phyloP scores from a whole-genome alignment of 2,113 vertebrate genomes.

The Bubo bubo region DNA sequence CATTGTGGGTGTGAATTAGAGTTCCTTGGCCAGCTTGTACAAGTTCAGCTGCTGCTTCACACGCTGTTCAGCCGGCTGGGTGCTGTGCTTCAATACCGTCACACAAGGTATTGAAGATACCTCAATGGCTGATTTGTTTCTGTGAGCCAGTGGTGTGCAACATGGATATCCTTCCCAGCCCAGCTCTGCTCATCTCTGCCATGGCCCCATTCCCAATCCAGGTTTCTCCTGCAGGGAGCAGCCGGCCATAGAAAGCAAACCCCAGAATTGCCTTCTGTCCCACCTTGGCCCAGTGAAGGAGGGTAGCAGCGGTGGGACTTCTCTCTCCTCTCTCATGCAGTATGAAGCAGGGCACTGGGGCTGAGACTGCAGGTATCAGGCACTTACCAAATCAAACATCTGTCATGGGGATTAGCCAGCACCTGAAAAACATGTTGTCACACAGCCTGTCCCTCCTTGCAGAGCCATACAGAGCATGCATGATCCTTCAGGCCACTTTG shows the following conservation, averaged over 20 bases:
- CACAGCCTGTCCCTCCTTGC: background rate
- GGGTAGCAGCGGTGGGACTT: background rate
- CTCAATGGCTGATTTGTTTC: accelerated
- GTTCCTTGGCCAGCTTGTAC: background rate
- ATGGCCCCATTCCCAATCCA: background rate
- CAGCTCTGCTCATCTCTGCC: background rate
- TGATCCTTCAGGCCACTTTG: background rate
- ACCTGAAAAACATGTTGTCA: background rate
- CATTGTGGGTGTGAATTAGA: background rate
- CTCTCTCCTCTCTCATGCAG: background rate
- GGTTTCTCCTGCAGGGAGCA: background rate
- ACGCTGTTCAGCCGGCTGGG: accelerated
- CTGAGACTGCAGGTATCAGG: background rate
- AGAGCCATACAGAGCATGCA: background rate
- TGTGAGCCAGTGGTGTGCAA: background rate
- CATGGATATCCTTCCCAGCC: background rate
- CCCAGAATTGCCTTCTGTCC: background rate
- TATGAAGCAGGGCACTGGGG: background rate
- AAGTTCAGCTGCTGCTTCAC: background rate
- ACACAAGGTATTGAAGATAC: accelerated
- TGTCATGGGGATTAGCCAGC: background rate
- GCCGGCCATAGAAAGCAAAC: background rate
- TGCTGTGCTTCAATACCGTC: background rate
- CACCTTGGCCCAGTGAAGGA: background rate
- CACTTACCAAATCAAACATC: background rate